Evolutionary conservation across 1,140 invertebrate genomes (phyloP), one percentile per base, ranked within the genome.

Genomic region (Drosophila serrata): DNA sequence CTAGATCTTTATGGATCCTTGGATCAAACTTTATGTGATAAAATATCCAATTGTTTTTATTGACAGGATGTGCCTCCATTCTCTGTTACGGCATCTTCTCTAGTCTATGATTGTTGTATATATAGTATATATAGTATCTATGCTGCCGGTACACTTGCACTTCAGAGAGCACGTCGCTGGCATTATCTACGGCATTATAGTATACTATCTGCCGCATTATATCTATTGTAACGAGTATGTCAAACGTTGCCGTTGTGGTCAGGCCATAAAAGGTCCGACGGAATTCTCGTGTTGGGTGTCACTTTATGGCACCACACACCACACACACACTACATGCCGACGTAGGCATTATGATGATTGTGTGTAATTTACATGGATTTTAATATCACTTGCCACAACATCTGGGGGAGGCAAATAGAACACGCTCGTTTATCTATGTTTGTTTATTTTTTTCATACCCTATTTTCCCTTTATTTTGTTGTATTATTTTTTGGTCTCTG

Each of bases 321-420:
- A 59, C 57, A 56, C 24, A 24, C 24, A 24, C 69, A 49, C 56
- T 57, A n/a, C 39, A 60, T 56, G 61, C 63, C 42, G 61, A 77
- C 56, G 53, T 67, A 69, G 68, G 68, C 68, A 76, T 70, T 56
- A 80, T 74, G 76, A 69, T 88, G 84, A 87, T 88, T 87, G 84
- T 77, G 76, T 80, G 84, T 88, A 87, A 88, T 87, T 87, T 88
- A 88, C 84, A 87, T 87, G 82, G 82, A 88, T 87, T 87, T 88
- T 88, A 78, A 87, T 87, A 84, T 60, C 70, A 65, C 58, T 67
- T 67, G 64, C 46, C 53, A 43, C 48, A 39, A 61, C 58, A 75
- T 49, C 45, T 48, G 22, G 65, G 65, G 62, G 46, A 53, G 60
- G 65, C 19, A 65, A 62, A 49, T 49, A 43, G 45, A 74, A 15